phyloP scores from a whole-genome alignment of 2,113 vertebrate genomes.

The Microcebus tavaratra region DNA sequence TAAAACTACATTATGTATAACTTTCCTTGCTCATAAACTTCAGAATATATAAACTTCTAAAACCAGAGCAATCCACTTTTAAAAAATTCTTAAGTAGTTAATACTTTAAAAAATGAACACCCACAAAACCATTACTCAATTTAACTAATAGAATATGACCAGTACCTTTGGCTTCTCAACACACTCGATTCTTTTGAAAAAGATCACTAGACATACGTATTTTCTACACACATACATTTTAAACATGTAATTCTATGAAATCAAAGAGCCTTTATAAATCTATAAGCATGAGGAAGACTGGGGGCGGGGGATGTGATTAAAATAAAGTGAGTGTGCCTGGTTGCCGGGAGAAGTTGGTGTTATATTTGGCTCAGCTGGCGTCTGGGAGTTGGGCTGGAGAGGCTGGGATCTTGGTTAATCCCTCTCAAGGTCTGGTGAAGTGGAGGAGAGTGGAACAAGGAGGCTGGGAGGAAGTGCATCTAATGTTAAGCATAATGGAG shows the following conservation, averaged over 20 bases:
- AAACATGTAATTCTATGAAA: background rate
- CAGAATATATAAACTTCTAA: background rate
- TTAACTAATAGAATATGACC: background rate
- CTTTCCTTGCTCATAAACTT: background rate
- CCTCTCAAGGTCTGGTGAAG: constrained; percentile 55
- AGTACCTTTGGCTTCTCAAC: background rate
- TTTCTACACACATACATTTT: background rate
- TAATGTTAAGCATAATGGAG: constrained; percentile 33
- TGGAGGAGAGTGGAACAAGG: background rate
- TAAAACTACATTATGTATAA: background rate
- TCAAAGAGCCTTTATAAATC: background rate
- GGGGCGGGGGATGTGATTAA: background rate
- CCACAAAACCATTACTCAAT: background rate
- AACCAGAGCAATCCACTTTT: background rate
- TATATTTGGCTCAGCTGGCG: background rate
- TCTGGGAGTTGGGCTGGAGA: background rate
- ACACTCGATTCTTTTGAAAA: background rate
- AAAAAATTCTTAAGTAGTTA: background rate
- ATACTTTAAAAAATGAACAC: background rate
- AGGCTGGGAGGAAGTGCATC: constrained; percentile 30
- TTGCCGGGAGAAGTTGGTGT: background rate
- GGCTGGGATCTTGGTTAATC: constrained; percentile 41
- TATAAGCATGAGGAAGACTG: background rate
- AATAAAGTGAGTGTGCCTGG: background rate
- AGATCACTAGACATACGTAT: background rate